phyloP scores from a whole-genome alignment of 1,140 invertebrate species.

The Leptinotarsa texana region DNA sequence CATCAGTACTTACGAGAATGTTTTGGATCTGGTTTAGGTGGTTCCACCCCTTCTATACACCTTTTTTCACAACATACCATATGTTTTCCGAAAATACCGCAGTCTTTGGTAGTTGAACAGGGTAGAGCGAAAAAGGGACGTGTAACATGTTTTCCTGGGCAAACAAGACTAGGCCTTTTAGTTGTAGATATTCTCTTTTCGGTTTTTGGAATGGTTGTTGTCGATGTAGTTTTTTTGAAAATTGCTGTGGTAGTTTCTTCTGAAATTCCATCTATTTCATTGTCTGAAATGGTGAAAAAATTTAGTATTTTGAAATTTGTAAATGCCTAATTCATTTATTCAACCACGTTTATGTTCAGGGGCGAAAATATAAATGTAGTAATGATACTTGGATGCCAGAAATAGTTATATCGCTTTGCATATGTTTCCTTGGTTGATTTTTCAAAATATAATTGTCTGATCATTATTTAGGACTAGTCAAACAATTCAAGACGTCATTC shows the following conservation, averaged over 20 bases:
- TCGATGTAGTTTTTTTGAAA: background rate
- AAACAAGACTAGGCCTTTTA: conserved; percentile 17
- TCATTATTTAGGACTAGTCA: too few species aligned
- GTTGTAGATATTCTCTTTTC: background rate
- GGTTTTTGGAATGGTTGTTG: background rate
- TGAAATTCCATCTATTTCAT: background rate
- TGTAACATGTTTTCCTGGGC: conserved; percentile 34
- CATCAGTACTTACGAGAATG: conserved; percentile 61
- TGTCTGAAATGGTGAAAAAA: background rate
- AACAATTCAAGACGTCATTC: too few species aligned
- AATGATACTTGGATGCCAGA: too few species aligned
- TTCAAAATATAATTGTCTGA: too few species aligned
- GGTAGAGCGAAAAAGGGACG: conserved; percentile 41
- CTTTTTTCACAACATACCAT: conserved; percentile 52
- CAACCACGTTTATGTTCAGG: too few species aligned
- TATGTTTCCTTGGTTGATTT: too few species aligned
- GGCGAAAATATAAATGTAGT: too few species aligned
- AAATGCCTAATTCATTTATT: too few species aligned
- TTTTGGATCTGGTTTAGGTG: conserved; percentile 58
- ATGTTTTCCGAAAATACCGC: conserved; percentile 35
- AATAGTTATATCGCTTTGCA: too few species aligned
- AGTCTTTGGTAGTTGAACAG: conserved; percentile 42
- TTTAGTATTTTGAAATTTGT: too few species aligned
- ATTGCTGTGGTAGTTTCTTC: background rate
- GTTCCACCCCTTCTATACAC: conserved; percentile 62